Base-by-base conservation (phyloP, 37 sponge, comb jelly and placozoan genomes). In the Chondrilla cf. caribensis region DNA sequence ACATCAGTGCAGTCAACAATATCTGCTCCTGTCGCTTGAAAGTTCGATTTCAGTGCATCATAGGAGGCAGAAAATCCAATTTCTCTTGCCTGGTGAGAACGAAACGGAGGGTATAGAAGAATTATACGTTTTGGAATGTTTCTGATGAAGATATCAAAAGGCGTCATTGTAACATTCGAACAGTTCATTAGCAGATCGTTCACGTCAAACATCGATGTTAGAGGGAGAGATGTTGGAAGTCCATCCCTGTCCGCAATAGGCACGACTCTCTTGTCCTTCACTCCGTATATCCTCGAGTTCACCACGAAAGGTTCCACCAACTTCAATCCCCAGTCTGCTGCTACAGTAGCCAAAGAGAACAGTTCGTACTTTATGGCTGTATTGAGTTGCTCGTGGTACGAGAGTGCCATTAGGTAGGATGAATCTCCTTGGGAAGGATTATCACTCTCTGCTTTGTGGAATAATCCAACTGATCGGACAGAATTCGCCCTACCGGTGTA, bases 371-470 rank as follows among this genome's bases (percentile, higher is more conserved):
- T 78, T 3, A 78, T 55, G 8, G 88, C 88, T 38, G 84, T 70
- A 41, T 39, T 79, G 21, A 87, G 54, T 40, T 87, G 88, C 29
- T 87, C 88, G 3, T 79, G 68, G 55, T 83, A 87, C 26, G 84
- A 62, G 25, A 87, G 72, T 9, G 88, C 88, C 54, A 87, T 47
- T 18, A 83, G 17, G 26, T 86, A 86, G 0, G 78, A 47, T 11
- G 51, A 47, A 11, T 47, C n/a, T n/a, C n/a, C n/a, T n/a, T n/a
- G n/a, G n/a, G n/a, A n/a, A n/a, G n/a, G n/a, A n/a, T n/a, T n/a
- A n/a, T n/a, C n/a, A n/a, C n/a, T n/a, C n/a, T n/a, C n/a, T n/a
- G n/a, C n/a, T n/a, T n/a, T n/a, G n/a, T n/a, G n/a, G n/a, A n/a
- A n/a, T n/a, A n/a, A n/a, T n/a, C n/a, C n/a, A n/a, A n/a, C n/a